These are phyloP conservation scores for Araneus ventricosus DNA, from an alignment of 1,140 invertebrate species.

Conservation along the genomic window DNA sequence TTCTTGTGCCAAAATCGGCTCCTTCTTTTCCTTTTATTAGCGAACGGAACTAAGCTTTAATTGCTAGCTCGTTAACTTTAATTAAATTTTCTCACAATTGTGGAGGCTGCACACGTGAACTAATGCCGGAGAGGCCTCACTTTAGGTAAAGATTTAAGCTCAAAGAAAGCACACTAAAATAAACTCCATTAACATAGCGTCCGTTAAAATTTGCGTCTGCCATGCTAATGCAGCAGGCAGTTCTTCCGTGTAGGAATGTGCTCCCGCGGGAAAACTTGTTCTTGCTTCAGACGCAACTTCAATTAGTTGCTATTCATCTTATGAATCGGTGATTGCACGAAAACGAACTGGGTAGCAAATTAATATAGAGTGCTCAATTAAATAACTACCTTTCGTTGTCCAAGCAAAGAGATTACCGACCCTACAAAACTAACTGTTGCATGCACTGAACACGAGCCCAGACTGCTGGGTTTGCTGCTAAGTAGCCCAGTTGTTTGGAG, in stretches of 20 bases:
- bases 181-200: constrained; percentile 44
- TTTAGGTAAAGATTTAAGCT: constrained; percentile 26
- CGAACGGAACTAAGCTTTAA: constrained; percentile 39
- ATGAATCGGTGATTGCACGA: constrained; percentile 54
- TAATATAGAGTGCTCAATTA: constrained; percentile 66
- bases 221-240: constrained; percentile 43
- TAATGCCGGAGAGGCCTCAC: not conserved
- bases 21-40: constrained; percentile 14
- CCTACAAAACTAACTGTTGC: constrained; percentile 29
- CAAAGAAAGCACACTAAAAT: constrained; percentile 38
- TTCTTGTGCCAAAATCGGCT: not conserved
- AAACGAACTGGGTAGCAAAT: constrained; percentile 55
- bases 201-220: constrained; percentile 29
- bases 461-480: too few relatives aligned
- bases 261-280: not conserved
- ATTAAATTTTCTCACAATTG: constrained; percentile 56
- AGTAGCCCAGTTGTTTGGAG: too few relatives aligned
- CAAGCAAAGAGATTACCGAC: not conserved
- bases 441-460: not conserved
- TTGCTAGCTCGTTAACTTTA: constrained; percentile 59
- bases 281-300: constrained; percentile 23
- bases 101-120: constrained; percentile 4
- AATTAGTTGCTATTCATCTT: constrained; percentile 67
- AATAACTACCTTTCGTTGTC: constrained; percentile 44
- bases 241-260: constrained; percentile 36